Percentiles rank a stretch among this genome's conserved stretches.
phyloP scores from a whole-genome alignment of 2,113 vertebrate genomes.

The Spea bombifrons region DNA sequence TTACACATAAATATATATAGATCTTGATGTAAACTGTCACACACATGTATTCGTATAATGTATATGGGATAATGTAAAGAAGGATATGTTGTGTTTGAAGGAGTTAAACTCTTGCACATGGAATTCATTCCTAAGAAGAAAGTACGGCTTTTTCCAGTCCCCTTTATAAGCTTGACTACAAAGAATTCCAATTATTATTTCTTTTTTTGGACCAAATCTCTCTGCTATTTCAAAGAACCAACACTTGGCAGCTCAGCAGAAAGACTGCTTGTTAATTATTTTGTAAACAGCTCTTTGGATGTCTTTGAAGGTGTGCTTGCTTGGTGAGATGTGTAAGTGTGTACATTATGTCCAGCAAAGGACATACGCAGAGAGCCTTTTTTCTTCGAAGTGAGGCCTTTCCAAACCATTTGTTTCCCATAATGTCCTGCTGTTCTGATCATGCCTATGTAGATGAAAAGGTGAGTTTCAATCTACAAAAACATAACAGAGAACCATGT shows the following conservation, averaged over 20 bases:
- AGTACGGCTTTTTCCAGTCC: not conserved
- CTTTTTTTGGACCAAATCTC: slow-evolving; percentile 25
- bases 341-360: slow-evolving; percentile 12
- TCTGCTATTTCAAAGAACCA: slow-evolving; percentile 20
- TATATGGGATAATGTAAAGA: not conserved
- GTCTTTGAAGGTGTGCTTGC: slow-evolving; percentile 37
- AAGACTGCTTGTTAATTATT: slow-evolving; percentile 40
- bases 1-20: no score
- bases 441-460: slow-evolving; percentile 4
- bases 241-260: slow-evolving; percentile 38
- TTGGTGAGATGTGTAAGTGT: slow-evolving; percentile 14
- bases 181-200: slow-evolving; percentile 39
- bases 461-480: slow-evolving; percentile 16
- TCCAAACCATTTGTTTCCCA: not conserved
- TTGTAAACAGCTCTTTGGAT: slow-evolving; percentile 35
- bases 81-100: not conserved
- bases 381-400: slow-evolving; percentile 14
- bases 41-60: no score
- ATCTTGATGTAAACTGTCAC: no score
- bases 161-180: slow-evolving; percentile 14
- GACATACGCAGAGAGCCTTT: slow-evolving; percentile 27
- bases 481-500: not conserved
- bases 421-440: not conserved
- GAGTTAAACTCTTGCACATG: not conserved
- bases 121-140: slow-evolving; percentile 8